Conservation (phyloP, 2,888 invertebrate genomes). For the Neria commutata region DNA sequence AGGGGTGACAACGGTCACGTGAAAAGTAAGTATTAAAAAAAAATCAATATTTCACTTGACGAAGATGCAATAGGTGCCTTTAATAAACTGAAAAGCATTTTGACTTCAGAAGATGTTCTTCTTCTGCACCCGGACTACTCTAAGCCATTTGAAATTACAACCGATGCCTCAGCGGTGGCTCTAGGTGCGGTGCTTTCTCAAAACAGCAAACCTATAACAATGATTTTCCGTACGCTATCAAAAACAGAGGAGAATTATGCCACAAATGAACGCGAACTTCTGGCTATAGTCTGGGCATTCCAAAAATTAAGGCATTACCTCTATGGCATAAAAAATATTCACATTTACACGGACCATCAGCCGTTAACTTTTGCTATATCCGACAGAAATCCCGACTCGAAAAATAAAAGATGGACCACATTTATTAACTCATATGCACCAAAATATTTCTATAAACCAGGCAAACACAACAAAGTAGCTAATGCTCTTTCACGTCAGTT, state of each 20-base stretch:
- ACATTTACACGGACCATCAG: conserved; percentile 21
- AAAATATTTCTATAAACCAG: too few species aligned
- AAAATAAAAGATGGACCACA: too few species aligned
- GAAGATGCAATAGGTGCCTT: conserved; percentile 10
- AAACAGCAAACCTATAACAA: background rate
- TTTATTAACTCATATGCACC: background rate
- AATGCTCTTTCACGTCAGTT: background rate
- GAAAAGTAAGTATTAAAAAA: background rate
- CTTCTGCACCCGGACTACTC: background rate
- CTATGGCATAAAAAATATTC: background rate
- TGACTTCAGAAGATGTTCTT: conserved; percentile 7
- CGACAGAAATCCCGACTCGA: too few species aligned
- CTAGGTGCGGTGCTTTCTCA: background rate
- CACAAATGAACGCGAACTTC: background rate
- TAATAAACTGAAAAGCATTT: conserved; percentile 12
- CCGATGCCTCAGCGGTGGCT: too few species aligned
- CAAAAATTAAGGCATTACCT: conserved; percentile 30
- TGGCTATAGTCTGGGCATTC: background rate
- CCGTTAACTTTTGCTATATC: too few species aligned
- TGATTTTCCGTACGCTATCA: conserved; percentile 25
- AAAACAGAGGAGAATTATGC: too few species aligned
- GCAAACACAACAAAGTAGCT: too few species aligned
- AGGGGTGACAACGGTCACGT: background rate
- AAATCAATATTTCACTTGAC: conserved; percentile 14
- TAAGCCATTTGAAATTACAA: background rate